These are phyloP conservation scores for Peromyscus polionotus DNA, from an alignment of 2,113 vertebrate species.

Conservation along the genomic window DNA sequence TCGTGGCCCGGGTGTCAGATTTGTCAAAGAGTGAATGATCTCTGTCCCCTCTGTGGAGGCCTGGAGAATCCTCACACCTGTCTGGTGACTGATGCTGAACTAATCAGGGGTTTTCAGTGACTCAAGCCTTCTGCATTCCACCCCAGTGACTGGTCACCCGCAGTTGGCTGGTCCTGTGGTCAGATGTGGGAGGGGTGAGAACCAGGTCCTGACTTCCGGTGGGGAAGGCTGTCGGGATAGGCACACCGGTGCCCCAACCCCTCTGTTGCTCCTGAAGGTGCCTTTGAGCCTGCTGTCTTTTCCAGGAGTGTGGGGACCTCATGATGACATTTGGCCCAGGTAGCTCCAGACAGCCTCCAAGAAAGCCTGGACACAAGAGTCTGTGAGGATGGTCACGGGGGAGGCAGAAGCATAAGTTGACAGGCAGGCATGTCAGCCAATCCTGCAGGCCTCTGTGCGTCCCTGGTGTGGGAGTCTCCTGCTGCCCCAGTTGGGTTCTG, in stretches of 20 bases:
- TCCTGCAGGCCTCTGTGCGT: neutral
- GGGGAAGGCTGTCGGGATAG: neutral
- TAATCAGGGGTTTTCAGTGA: neutral
- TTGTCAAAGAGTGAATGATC: neutral
- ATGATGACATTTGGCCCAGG: neutral
- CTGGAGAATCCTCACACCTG: neutral
- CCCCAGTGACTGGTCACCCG: neutral
- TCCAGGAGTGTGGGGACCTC: neutral
- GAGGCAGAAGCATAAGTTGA: neutral
- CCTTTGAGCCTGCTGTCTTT: neutral
- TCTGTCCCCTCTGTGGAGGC: neutral
- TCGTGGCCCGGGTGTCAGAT: neutral
- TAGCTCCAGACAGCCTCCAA: neutral
- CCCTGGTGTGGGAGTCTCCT: neutral
- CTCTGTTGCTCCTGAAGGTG: no score
- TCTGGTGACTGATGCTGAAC: neutral
- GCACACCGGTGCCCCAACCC: neutral
- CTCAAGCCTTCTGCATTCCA: neutral
- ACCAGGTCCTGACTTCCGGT: neutral
- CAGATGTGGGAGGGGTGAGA: neutral
- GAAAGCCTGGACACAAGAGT: neutral
- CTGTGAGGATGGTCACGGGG: fast-evolving
- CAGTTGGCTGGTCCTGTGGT: neutral
- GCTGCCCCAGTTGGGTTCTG: neutral
- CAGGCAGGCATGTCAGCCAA: neutral